Evolutionary conservation across 1,140 invertebrate genomes (phyloP).

Genomic region (fruit fly (Drosophila melanogaster)): DNA sequence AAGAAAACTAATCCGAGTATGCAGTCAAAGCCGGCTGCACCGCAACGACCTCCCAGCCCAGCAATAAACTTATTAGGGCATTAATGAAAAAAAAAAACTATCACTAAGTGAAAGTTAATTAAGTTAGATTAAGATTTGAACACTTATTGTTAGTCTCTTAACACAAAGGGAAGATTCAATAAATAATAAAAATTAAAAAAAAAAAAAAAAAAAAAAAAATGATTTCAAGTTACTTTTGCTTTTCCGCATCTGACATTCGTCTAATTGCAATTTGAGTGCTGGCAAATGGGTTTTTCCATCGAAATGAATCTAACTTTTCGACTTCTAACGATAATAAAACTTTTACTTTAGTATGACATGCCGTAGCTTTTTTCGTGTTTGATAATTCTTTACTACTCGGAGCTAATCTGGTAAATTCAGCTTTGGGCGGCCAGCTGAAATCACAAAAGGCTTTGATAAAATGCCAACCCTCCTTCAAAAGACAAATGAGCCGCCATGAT

Average conservation of each 20-base stretch:
- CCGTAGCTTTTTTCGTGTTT: no score
- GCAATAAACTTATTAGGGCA: no score
- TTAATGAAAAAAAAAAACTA: no score
- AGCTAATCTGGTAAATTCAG: background rate
- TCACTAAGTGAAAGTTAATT: no score
- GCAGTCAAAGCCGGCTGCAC: no score
- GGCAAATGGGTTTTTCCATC: constrained; percentile 36
- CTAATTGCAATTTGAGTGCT: constrained; percentile 65
- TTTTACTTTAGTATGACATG: background rate
- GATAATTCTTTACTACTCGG: background rate
- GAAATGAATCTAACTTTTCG: background rate
- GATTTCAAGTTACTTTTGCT: background rate
- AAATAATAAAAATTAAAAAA: background rate
- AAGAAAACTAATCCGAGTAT: no score
- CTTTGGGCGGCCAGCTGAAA: constrained; percentile 6
- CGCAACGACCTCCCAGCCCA: no score
- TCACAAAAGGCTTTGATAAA: constrained; percentile 16
- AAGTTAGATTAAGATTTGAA: no score
- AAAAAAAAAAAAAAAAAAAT: constrained; percentile 3
- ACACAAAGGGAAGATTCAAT: no score
- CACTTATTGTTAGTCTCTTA: no score
- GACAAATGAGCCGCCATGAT: constrained; percentile 28
- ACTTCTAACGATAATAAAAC: background rate
- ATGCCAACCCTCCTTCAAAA: background rate
- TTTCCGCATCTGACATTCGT: constrained; percentile 18